Evolutionary conservation across 2,113 vertebrate species (phyloP).

Genomic region (Rhinoderma darwinii): DNA sequence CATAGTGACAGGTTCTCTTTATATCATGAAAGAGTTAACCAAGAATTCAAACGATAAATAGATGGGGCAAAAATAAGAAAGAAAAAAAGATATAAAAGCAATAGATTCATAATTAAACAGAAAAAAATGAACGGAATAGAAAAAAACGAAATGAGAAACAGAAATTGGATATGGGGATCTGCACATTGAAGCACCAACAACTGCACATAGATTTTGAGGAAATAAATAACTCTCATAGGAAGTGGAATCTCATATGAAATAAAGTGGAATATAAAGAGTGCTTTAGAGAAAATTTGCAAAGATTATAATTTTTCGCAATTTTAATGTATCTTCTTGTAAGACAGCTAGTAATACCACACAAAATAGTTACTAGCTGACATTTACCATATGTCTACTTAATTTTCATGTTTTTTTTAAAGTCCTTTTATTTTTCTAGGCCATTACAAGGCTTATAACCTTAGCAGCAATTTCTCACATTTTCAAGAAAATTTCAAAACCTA

Average conservation of each 20-base stretch:
- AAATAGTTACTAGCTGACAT: no score
- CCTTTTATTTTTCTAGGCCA: no score
- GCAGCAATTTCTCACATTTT: no score
- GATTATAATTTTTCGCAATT: no score
- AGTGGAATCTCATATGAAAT: background rate
- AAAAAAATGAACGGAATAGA: background rate
- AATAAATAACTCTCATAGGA: background rate
- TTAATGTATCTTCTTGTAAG: no score
- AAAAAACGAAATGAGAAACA: background rate
- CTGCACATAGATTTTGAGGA: background rate
- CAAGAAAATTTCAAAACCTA: no score
- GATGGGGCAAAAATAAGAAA: background rate
- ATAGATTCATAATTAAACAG: background rate
- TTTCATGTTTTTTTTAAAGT: no score
- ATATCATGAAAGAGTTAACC: background rate
- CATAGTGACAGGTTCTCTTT: background rate
- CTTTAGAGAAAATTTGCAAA: no score
- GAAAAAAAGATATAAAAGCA: background rate
- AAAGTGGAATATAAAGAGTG: background rate
- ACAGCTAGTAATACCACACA: no score
- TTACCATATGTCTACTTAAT: no score
- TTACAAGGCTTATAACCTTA: no score
- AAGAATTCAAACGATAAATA: background rate
- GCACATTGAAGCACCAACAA: background rate
- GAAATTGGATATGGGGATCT: background rate